Evolutionary conservation across 35 echinoderm and acorn worm species (phyloP).

Genomic region (Diadema setosum): DNA sequence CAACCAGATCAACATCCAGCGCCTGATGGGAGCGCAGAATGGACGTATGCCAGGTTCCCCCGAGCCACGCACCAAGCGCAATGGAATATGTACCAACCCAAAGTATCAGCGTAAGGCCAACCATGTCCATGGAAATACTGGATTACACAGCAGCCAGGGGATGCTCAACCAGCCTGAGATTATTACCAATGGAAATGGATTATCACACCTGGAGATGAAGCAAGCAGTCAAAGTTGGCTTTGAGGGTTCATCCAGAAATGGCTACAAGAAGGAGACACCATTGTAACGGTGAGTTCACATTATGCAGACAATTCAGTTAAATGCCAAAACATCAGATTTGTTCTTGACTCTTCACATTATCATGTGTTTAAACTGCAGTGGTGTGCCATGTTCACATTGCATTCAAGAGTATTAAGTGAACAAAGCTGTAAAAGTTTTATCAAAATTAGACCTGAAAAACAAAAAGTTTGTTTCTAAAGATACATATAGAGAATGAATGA

Average conservation of each 20-base stretch:
- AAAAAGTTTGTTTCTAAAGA: background rate
- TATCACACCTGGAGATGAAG: constrained; percentile 84
- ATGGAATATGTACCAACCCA: constrained; percentile 92
- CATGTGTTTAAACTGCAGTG: background rate
- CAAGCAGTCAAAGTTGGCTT: constrained; percentile 81
- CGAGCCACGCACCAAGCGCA: constrained; percentile 63
- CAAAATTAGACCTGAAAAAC: background rate
- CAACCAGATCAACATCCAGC: constrained; percentile 78
- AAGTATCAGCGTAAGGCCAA: constrained; percentile 73
- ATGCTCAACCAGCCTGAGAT: constrained; percentile 26
- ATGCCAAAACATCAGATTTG: background rate
- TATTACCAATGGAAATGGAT: constrained; percentile 50
- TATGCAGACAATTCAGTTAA: too few species aligned
- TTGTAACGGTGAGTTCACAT: constrained; percentile 64
- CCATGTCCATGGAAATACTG: constrained; percentile 58
- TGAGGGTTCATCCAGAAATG: constrained; percentile 87
- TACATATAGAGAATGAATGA: background rate
- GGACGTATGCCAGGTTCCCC: constrained; percentile 60
- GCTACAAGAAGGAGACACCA: constrained; percentile 98
- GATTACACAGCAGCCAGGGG: constrained; percentile 53
- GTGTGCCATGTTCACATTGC: background rate
- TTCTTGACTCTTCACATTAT: background rate
- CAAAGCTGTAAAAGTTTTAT: background rate
- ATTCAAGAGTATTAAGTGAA: too few species aligned
- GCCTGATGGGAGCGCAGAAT: constrained; percentile 38